Conservation (phyloP, 2,888 invertebrate genomes). For the Blastobasis lacticolella region DNA sequence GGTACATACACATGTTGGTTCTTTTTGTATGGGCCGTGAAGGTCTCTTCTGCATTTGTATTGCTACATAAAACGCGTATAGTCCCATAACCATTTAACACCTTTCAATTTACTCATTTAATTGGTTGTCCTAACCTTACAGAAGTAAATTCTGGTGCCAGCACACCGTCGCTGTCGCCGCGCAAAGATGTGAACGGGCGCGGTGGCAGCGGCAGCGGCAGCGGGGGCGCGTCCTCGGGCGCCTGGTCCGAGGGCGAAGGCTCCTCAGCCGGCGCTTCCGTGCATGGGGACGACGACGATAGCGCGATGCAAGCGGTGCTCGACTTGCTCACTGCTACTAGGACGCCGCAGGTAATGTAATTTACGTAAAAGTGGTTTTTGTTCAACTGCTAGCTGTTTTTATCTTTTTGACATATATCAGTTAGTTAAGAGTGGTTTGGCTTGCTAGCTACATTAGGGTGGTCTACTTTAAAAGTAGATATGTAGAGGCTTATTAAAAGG, state of each 20-base stretch:
- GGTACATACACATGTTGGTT: too few species aligned
- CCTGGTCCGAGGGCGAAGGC: conserved; percentile 83
- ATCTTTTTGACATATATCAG: too few species aligned
- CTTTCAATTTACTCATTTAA: too few species aligned
- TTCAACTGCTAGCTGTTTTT: too few species aligned
- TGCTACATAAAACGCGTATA: too few species aligned
- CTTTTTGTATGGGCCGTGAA: too few species aligned
- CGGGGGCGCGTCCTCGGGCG: conserved; percentile 79
- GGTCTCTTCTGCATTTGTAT: too few species aligned
- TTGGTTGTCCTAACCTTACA: conserved; percentile 15
- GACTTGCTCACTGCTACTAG: conserved; percentile 84
- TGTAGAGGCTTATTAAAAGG: too few species aligned
- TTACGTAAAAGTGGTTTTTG: background rate
- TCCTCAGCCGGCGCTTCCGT: conserved; percentile 82
- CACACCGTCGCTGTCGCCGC: conserved; percentile 80
- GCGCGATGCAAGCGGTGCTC: conserved; percentile 78
- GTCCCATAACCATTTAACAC: too few species aligned
- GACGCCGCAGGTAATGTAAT: conserved; percentile 77
- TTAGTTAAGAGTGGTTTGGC: too few species aligned
- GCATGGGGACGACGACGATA: conserved; percentile 83
- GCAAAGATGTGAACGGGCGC: conserved; percentile 77
- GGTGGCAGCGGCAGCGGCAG: conserved; percentile 56
- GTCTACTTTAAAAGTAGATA: too few species aligned
- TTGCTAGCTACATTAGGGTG: too few species aligned
- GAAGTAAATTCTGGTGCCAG: conserved; percentile 64